Evolutionary conservation across 2,888 invertebrate genomes (phyloP), one percentile per base, ranked within the genome.

Genomic region (Heliconius ismenius): DNA sequence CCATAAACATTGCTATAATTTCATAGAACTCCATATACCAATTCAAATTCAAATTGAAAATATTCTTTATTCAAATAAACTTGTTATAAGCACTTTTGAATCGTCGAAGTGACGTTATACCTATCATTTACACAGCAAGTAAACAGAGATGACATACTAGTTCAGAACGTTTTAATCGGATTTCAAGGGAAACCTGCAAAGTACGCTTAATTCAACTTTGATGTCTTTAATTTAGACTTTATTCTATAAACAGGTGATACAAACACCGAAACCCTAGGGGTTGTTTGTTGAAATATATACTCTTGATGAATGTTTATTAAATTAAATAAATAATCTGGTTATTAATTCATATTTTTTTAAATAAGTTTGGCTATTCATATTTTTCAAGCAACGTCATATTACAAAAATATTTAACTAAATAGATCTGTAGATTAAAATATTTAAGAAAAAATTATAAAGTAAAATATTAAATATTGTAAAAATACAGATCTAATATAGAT

Each of bases 131-230:
- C 58, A 15, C 13, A 70, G 15, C 32, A 58, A 18, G 21, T 15
- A 11, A n/a, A 54, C 2, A 36, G 28, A 70, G 58, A 70, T 70
- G 36, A 58, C 70, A 1, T 70, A 70, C 32, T 58, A 70, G 58
- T 58, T 58, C 43, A 39, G 36, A 24, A 62, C 43, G 60, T 39
- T 43, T 73, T 73, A 73, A 73, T 73, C 62, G 73, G 73, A 62
- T 73, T 73, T 39, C 36, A 62, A 73, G 4, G 18, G 73, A 64
- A 72, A 70, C 68, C 73, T 63, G 43, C 21, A 28, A 68, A 63
- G 24, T 21, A 13, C 70, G 18, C 28, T 68, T 69, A 64, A 64
- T 72, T 76, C 21, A 62, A 24, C 70, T 36, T 73, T 72, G 73
- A 70, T 58, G 70, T 70, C 32, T 70, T 36, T 70, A 58, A 70